These are phyloP conservation scores for Melanerpes aurifrons DNA, from an alignment of 2,113 vertebrate genomes.

Conservation along the genomic window DNA sequence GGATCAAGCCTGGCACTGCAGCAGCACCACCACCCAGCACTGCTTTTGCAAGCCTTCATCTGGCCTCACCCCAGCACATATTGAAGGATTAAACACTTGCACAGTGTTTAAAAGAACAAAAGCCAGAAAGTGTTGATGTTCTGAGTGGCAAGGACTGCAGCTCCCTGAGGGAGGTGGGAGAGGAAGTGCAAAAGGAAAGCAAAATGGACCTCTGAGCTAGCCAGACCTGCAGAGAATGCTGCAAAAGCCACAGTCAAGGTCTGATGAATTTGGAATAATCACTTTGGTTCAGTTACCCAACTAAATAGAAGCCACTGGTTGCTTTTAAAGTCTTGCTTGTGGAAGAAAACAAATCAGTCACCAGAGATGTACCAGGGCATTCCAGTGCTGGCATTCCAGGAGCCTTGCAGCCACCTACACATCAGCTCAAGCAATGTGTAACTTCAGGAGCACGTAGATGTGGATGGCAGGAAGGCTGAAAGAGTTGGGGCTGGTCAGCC, in stretches of 20 bases:
- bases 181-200: background rate
- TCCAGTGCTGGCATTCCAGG: background rate
- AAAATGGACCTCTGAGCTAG: background rate
- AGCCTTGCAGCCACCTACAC: background rate
- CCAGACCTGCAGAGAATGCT: background rate
- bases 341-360: background rate
- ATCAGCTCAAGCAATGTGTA: background rate
- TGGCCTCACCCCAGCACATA: background rate
- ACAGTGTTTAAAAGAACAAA: background rate
- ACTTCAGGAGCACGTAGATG: background rate
- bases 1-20: background rate
- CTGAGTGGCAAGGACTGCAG: background rate
- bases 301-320: background rate
- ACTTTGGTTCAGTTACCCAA: background rate
- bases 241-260: background rate
- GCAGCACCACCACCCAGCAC: background rate
- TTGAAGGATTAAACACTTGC: background rate
- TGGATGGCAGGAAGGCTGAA: background rate
- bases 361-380: background rate
- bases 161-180: background rate
- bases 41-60: background rate
- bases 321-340: background rate
- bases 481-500: too few species aligned
- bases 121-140: background rate
- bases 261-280: background rate